Conservation (phyloP, 2,888 invertebrate species). For the Phortica magna region DNA sequence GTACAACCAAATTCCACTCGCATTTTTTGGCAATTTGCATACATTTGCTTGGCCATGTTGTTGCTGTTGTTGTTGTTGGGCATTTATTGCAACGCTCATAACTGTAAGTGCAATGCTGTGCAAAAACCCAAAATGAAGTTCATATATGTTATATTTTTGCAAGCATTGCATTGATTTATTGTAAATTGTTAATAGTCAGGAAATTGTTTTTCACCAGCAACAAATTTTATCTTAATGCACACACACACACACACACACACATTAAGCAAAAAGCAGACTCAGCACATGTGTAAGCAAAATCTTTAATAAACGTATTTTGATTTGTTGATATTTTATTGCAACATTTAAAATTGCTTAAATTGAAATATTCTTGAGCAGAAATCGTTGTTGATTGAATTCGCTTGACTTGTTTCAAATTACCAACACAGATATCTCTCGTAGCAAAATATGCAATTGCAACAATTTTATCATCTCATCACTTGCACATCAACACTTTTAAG, state of each 20-base stretch:
- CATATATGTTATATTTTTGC: neutral
- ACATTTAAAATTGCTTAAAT: too few species aligned
- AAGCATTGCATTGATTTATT: constrained; percentile 53
- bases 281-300: too few species aligned
- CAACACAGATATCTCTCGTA: too few species aligned
- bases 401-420: too few species aligned
- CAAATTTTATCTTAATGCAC: neutral
- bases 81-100: neutral
- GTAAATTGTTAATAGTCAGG: constrained; percentile 55
- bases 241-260: neutral
- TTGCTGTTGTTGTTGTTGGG: constrained; percentile 1
- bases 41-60: constrained; percentile 11
- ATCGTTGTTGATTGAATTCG: too few species aligned
- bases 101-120: neutral
- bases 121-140: constrained; percentile 5
- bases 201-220: constrained; percentile 46
- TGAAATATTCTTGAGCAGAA: too few species aligned
- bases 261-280: too few species aligned
- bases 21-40: constrained; percentile 50
- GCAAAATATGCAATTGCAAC: too few species aligned
- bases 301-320: too few species aligned
- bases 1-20: neutral
- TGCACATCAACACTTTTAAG: too few species aligned
- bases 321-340: too few species aligned
- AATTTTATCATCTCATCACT: too few species aligned